Base-by-base conservation (phyloP, 2,797 vertebrate genomes). In the Anguilla obscura region DNA sequence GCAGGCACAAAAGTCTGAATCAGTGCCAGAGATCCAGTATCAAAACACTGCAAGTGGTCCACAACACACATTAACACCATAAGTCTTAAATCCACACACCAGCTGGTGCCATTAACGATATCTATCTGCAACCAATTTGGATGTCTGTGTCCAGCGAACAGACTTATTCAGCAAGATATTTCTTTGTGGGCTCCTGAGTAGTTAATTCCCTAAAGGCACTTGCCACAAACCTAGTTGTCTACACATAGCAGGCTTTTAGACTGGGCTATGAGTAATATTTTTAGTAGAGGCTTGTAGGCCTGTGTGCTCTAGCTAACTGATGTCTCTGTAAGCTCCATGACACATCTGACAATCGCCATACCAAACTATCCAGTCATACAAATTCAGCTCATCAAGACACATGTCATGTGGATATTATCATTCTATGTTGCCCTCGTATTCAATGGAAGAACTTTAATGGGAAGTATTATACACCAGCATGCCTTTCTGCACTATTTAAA, bases 281-380 rank as follows among this genome's bases (percentile, higher is more conserved):
- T 40, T 45, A 45, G 18, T 24, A 48, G 45, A 12, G 45, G 16
- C 40, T 45, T 45, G 40, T 45, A 82, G 40, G 18, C 45, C 79
- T 82, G 36, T 18, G 16, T 79, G 30, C 18, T 69, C 48, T 21
- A 21, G 16, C 33, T 40, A 40, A 40, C 33, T 21, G 10, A 21
- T 0, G 14, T 18, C 74, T 79, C 14, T 18, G 9, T 14, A 33
- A 33, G 30, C 33, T 33, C 16, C 33, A 10, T 45, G 56, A 87
- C 76, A 83, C 52, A 63, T 74, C 66, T 33, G n/a, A 71, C 45
- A n/a, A 84, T 87, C 84, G 48, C 79, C 74, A 69, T 40, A 84
- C 56, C 80, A 30, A 84, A 87, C 24, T 54, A n/a, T 82, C 36
- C 60, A 79, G 40, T 54, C 30, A 3, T 10, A 63, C 76, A 80